Percentiles rank a stretch among this genome's conserved stretches.
These are phyloP conservation scores for Seriola aureovittata DNA, from an alignment of 2,113 vertebrate genomes.

Conservation along the genomic window DNA sequence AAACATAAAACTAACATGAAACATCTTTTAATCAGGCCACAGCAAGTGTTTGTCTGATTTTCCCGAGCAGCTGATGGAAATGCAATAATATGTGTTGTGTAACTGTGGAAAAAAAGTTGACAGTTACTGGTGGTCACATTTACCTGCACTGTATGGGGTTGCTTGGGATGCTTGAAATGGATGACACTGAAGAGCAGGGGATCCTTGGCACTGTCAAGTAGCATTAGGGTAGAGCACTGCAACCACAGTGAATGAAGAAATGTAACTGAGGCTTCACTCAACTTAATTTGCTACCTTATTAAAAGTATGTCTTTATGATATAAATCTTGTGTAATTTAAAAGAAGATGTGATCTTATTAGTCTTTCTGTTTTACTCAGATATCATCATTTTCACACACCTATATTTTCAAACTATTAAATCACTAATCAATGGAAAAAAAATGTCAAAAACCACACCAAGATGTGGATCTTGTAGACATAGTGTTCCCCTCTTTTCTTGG, in stretches of 20 bases:
- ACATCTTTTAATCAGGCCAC: background rate
- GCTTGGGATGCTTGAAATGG: slow-evolving; percentile 95
- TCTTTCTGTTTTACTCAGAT: background rate
- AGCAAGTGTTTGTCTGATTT: background rate
- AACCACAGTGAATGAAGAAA: slow-evolving; percentile 32
- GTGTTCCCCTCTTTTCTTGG: slow-evolving; percentile 94
- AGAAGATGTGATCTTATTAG: background rate
- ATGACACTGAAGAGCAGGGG: slow-evolving; percentile 94
- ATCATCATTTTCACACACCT: background rate
- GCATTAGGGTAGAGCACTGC: slow-evolving; percentile 95
- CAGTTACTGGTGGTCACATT: slow-evolving; percentile 27
- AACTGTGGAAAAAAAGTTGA: background rate
- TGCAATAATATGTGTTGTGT: background rate
- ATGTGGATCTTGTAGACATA: slow-evolving; percentile 95
- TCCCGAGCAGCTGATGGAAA: background rate
- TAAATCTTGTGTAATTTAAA: background rate
- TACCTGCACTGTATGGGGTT: slow-evolving; percentile 95
- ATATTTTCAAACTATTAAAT: background rate
- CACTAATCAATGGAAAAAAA: slow-evolving; percentile 10
- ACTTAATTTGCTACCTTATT: background rate
- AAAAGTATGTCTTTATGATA: slow-evolving; percentile 2
- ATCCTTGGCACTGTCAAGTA: slow-evolving; percentile 94
- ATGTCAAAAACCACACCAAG: slow-evolving; percentile 80
- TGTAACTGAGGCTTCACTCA: background rate
- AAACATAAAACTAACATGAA: background rate